phyloP scores from a whole-genome alignment of 2,888 invertebrate genomes.

The Masnerella sp. region DNA sequence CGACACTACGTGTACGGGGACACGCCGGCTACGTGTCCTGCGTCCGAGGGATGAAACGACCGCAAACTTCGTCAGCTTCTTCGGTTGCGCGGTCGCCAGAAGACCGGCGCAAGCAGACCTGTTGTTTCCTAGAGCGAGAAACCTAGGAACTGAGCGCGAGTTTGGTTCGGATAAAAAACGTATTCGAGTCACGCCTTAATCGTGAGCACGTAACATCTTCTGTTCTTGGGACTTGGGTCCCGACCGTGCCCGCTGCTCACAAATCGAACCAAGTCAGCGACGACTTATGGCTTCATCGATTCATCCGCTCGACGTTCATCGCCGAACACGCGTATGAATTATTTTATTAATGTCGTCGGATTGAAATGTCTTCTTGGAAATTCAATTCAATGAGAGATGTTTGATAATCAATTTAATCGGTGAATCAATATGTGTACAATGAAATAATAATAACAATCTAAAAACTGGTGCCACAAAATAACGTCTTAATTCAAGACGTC shows the following conservation, averaged over 20 bases:
- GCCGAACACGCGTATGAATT: constrained; percentile 19
- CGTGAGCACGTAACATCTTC: constrained; percentile 76
- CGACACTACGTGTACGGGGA: constrained; percentile 72
- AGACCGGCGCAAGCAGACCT: background rate
- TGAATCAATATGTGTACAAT: background rate
- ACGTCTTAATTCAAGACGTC: no score
- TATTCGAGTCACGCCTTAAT: constrained; percentile 68
- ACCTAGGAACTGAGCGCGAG: constrained; percentile 10
- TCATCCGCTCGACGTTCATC: constrained; percentile 33
- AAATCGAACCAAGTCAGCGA: constrained; percentile 25
- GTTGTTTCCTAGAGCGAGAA: constrained; percentile 6
- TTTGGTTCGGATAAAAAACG: constrained; percentile 21
- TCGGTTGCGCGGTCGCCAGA: constrained; percentile 4
- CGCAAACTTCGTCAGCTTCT: constrained; percentile 62
- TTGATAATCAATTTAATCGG: background rate
- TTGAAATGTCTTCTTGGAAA: constrained; percentile 26
- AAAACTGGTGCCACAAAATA: no score
- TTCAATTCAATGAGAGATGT: constrained; percentile 5
- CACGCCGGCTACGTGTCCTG: constrained; percentile 71
- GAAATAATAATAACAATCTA: no score
- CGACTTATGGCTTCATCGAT: constrained; percentile 50
- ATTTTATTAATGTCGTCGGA: constrained; percentile 29
- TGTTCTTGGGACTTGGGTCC: constrained; percentile 73
- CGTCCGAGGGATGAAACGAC: constrained; percentile 65
- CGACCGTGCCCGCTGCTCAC: constrained; percentile 17